These are phyloP conservation scores for Tachina grossa DNA, from an alignment of 2,888 invertebrate genomes.

Conservation along the genomic window DNA sequence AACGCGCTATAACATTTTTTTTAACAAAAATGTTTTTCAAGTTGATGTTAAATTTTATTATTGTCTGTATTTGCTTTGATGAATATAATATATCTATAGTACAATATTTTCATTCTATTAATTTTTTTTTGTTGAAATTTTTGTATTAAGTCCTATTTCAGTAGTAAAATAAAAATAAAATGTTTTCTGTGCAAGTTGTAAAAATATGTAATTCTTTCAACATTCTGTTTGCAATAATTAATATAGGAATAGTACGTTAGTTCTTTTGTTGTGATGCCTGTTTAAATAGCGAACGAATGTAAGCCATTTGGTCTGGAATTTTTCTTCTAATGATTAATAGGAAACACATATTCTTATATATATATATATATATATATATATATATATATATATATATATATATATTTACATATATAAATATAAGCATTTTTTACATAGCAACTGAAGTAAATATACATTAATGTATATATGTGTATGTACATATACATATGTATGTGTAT, in stretches of 20 bases:
- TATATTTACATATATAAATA: too few relatives aligned
- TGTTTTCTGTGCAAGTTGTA: too few relatives aligned
- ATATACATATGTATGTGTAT: too few relatives aligned
- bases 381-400: neutral
- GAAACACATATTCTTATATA: neutral
- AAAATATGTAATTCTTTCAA: conserved; percentile 13
- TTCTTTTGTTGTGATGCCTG: conserved; percentile 33
- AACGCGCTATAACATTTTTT: too few relatives aligned
- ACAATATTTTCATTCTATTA: too few relatives aligned
- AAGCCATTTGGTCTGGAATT: conserved; percentile 66
- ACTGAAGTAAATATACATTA: neutral
- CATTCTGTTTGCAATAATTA: neutral
- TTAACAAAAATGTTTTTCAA: too few relatives aligned
- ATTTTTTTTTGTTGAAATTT: too few relatives aligned
- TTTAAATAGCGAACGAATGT: conserved; percentile 38
- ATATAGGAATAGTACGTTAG: neutral
- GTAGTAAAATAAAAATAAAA: too few relatives aligned
- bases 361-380: neutral
- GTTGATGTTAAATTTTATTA: too few relatives aligned
- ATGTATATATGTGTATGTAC: neutral
- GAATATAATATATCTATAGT: too few relatives aligned
- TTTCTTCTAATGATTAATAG: conserved; percentile 61
- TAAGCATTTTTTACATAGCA: neutral
- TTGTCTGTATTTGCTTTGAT: too few relatives aligned
- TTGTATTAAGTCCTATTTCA: too few relatives aligned